These are phyloP conservation scores for Micropoecilia bifurca DNA, from an alignment of 2,797 vertebrate species.

Conservation along the genomic window DNA sequence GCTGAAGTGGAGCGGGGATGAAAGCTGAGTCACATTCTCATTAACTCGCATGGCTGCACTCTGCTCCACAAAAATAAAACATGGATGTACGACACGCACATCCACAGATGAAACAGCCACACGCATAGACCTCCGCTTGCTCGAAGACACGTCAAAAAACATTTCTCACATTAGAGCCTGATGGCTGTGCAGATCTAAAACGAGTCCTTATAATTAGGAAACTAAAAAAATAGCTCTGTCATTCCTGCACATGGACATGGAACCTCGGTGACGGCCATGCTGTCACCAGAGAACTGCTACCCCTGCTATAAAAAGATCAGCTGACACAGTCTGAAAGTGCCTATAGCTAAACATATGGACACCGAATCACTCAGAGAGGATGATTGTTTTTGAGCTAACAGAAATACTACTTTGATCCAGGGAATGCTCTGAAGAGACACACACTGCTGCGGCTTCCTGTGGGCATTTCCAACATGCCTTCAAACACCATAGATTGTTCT, in stretches of 20 bases:
- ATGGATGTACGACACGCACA: conserved; percentile 26
- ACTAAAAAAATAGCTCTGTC: conserved; percentile 10
- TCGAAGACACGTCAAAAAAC: conserved; percentile 4
- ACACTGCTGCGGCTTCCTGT: neutral
- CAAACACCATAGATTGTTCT: conserved; percentile 2
- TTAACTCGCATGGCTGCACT: conserved; percentile 76
- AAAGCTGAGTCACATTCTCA: conserved; percentile 79
- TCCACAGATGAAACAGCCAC: conserved; percentile 27
- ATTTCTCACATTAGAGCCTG: conserved; percentile 12
- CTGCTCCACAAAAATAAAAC: conserved; percentile 65
- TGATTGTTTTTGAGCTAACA: conserved; percentile 22
- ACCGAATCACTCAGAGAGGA: conserved; percentile 5
- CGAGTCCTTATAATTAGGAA: neutral
- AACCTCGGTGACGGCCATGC: conserved; percentile 11
- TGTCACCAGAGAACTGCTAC: conserved; percentile 57
- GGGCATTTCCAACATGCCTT: conserved; percentile 33
- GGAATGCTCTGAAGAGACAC: conserved; percentile 21
- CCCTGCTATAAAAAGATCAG: conserved; percentile 68
- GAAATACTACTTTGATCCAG: conserved; percentile 29
- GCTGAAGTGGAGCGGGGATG: conserved; percentile 68
- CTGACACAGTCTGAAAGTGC: conserved; percentile 59
- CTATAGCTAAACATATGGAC: conserved; percentile 62
- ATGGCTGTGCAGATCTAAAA: neutral
- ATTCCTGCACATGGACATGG: conserved; percentile 22
- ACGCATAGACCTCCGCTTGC: conserved; percentile 21